Conservation (phyloP, 2,797 vertebrate species). For the Sparus aurata region DNA sequence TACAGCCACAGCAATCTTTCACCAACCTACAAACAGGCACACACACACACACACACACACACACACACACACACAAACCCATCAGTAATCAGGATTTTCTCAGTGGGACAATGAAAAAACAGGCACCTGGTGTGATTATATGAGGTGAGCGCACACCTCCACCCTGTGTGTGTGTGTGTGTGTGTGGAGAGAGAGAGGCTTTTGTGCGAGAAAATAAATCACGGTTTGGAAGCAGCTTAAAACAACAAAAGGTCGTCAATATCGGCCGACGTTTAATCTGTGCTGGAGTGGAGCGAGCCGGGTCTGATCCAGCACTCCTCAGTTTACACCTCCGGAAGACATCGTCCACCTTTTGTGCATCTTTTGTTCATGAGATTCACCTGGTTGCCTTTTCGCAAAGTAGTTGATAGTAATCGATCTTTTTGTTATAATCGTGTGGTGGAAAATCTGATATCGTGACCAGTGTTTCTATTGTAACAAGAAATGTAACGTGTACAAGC, state of each 20-base stretch:
- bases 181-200: conserved; percentile 12
- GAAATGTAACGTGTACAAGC: too few relatives aligned
- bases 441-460: too few relatives aligned
- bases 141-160: conserved; percentile 55
- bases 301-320: conserved; percentile 48
- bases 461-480: too few relatives aligned
- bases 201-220: conserved; percentile 27
- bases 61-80: conserved; percentile 47
- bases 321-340: conserved; percentile 43
- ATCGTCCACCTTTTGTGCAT: neutral
- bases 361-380: too few relatives aligned
- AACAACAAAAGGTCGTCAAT: conserved; percentile 42
- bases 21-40: conserved; percentile 84
- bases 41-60: conserved; percentile 34
- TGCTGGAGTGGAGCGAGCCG: conserved; percentile 30
- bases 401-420: too few relatives aligned
- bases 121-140: conserved; percentile 62
- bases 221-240: conserved; percentile 27
- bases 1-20: conserved; percentile 83
- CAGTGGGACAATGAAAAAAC: conserved; percentile 67
- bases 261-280: conserved; percentile 34
- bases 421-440: too few relatives aligned
- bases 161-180: conserved; percentile 1
- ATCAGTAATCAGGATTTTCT: conserved; percentile 81
- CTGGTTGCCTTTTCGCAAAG: too few relatives aligned